Evolutionary conservation across 1,140 invertebrate genomes (phyloP).

Genomic region (Diuraphis noxia): DNA sequence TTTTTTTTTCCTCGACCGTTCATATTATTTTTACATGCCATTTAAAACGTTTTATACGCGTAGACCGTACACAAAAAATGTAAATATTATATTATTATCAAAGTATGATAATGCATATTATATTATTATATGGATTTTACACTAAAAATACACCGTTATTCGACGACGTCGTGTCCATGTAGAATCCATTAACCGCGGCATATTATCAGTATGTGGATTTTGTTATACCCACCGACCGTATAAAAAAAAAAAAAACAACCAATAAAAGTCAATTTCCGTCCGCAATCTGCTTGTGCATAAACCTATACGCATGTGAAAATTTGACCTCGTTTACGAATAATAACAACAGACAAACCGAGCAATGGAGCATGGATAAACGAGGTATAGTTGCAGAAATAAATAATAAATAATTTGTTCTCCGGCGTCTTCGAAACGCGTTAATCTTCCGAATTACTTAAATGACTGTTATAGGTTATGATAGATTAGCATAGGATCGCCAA

Average conservation of each 20-base stretch:
- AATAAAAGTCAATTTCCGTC: not conserved
- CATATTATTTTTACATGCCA: not conserved
- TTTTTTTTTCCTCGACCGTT: not conserved
- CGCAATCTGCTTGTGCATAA: not conserved
- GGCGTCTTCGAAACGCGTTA: not conserved
- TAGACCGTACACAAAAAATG: not conserved
- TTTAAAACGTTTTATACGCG: not conserved
- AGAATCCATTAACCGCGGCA: constrained; percentile 3
- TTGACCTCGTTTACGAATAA: not conserved
- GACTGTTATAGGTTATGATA: not conserved
- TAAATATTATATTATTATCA: not conserved
- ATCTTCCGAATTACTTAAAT: not conserved
- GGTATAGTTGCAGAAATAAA: not conserved
- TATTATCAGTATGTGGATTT: not conserved
- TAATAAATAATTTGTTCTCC: not conserved
- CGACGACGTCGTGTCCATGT: not conserved
- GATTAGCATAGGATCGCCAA: not conserved
- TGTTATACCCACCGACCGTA: not conserved
- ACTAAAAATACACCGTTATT: not conserved
- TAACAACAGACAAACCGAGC: not conserved
- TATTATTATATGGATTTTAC: constrained; percentile 3
- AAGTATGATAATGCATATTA: not conserved
- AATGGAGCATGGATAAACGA: not conserved
- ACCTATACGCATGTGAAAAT: not conserved
- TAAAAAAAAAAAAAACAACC: constrained; percentile 8